These are phyloP conservation scores for Noctua fimbriata DNA, from an alignment of 2,888 invertebrate species.

Conservation along the genomic window DNA sequence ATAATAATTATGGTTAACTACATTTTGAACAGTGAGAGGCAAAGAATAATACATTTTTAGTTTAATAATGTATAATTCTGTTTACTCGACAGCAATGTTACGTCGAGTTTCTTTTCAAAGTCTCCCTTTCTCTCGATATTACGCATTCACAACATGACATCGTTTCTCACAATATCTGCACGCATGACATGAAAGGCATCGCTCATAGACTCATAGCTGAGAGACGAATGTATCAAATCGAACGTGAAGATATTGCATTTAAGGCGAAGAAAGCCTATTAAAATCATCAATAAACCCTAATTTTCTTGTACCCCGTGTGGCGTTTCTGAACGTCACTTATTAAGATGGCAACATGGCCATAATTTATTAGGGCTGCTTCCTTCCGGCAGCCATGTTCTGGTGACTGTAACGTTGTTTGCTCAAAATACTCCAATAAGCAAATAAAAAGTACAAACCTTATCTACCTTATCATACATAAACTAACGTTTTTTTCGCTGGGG, in stretches of 20 bases:
- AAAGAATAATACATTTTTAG: neutral
- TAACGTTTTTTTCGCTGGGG: neutral
- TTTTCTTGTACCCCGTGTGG: neutral
- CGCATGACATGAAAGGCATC: neutral
- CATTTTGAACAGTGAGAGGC: neutral
- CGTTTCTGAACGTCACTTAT: neutral
- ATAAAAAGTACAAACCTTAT: neutral
- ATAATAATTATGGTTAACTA: neutral
- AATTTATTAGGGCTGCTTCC: neutral
- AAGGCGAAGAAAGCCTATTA: neutral
- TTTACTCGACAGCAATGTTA: slow-evolving; percentile 6
- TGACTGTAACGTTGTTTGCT: neutral
- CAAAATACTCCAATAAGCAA: neutral
- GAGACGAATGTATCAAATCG: slow-evolving; percentile 2
- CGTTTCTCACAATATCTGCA: slow-evolving; percentile 19
- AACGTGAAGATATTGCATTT: slow-evolving; percentile 41
- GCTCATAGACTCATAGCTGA: neutral
- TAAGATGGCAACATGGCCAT: neutral
- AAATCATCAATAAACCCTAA: neutral
- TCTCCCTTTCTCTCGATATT: slow-evolving; percentile 31
- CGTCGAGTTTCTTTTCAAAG: slow-evolving; percentile 28
- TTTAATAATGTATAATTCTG: neutral
- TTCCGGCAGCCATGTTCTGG: neutral
- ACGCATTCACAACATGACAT: slow-evolving; percentile 29
- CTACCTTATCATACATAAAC: neutral